phyloP scores from a whole-genome alignment of 1,140 invertebrate species.

The Euura saliciscinereae region DNA sequence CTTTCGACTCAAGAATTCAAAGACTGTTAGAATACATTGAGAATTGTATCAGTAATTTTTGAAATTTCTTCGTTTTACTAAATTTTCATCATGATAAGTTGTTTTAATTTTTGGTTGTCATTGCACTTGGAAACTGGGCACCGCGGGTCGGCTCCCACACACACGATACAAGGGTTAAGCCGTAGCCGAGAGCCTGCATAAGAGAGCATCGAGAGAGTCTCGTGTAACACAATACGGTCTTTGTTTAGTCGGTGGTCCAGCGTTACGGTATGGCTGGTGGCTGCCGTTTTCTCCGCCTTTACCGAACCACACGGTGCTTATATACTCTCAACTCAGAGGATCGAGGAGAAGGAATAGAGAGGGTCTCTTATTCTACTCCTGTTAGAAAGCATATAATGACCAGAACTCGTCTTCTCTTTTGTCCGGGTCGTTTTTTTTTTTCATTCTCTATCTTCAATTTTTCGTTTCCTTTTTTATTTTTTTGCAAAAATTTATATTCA shows the following conservation, averaged over 20 bases:
- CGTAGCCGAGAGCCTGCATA: neutral
- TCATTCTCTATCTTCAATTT: neutral
- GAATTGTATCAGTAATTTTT: too few species aligned
- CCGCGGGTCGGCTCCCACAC: neutral
- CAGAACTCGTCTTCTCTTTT: too few species aligned
- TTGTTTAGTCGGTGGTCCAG: neutral
- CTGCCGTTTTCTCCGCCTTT: too few species aligned
- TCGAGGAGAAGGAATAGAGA: too few species aligned
- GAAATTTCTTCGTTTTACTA: too few species aligned
- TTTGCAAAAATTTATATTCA: neutral
- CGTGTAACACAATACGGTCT: conserved; percentile 7
- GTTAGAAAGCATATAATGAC: too few species aligned
- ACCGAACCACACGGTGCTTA: too few species aligned
- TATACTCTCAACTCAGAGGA: too few species aligned
- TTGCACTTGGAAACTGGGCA: neutral
- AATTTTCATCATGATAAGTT: neutral
- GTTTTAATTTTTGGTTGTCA: conserved; percentile 3
- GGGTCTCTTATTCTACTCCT: too few species aligned
- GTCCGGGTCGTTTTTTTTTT: neutral
- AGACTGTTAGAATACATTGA: too few species aligned
- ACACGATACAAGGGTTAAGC: neutral
- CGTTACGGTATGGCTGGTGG: neutral
- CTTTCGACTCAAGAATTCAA: too few species aligned
- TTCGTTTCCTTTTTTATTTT: neutral
- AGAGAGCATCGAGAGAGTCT: neutral